phyloP scores from a whole-genome alignment of 2,797 vertebrate species.

The Poecile montanus region DNA sequence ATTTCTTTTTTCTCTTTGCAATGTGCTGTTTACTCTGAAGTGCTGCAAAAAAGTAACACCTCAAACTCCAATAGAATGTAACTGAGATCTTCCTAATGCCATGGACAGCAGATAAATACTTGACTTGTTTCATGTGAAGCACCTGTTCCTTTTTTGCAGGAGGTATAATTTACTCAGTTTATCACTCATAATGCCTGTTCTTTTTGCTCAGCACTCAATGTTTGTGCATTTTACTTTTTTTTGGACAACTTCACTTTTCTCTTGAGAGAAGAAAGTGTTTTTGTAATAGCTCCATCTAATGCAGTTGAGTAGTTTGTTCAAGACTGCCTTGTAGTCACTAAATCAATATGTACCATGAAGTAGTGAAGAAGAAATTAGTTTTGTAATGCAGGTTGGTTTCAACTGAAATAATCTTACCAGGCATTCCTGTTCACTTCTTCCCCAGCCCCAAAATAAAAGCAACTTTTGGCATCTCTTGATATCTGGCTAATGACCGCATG shows the following conservation, averaged over 20 bases:
- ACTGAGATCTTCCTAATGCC: background rate
- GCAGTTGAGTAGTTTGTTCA: conserved; percentile 22
- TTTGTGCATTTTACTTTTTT: background rate
- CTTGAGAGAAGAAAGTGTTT: background rate
- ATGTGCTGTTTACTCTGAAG: background rate
- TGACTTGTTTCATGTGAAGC: background rate
- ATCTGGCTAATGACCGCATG: background rate
- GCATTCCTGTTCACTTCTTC: background rate
- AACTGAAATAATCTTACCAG: background rate
- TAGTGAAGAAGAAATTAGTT: background rate
- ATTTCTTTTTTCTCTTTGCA: background rate
- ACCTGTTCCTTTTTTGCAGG: background rate
- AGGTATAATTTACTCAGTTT: background rate
- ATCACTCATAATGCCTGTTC: background rate
- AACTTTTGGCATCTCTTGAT: background rate
- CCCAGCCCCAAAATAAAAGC: background rate
- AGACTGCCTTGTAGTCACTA: background rate
- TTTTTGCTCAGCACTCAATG: background rate
- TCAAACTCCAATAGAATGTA: background rate
- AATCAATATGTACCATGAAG: background rate
- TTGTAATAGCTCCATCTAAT: conserved; percentile 30
- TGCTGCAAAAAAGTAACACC: background rate
- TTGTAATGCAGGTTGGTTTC: background rate
- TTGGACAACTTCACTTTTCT: background rate
- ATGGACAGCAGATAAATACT: background rate